These are phyloP conservation scores for Thysanoteuthis rhombus DNA, from an alignment of 2,888 invertebrate species.

Conservation along the genomic window DNA sequence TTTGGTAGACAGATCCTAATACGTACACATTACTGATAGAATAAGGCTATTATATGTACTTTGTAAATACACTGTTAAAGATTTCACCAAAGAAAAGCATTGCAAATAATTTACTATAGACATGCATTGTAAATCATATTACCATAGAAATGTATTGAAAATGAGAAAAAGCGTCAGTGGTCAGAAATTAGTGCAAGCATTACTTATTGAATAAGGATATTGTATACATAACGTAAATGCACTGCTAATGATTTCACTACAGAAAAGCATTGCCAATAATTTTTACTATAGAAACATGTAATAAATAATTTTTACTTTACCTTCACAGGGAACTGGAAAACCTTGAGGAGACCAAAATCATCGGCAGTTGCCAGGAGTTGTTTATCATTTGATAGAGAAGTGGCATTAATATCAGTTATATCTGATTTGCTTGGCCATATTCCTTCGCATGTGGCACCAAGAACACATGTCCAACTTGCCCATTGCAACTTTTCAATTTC, in stretches of 20 bases:
- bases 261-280: background rate
- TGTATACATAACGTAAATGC: background rate
- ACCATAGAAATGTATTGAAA: no score
- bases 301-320: constrained; percentile 46
- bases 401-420: constrained; percentile 69
- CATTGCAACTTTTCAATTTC: constrained; percentile 66
- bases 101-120: no score
- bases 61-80: background rate
- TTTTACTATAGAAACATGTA: background rate
- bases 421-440: constrained; percentile 69
- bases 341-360: constrained; percentile 69
- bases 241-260: background rate
- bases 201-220: no score
- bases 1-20: no score
- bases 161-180: no score
- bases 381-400: constrained; percentile 60
- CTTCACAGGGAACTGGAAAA: constrained; percentile 68
- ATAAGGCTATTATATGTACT: no score
- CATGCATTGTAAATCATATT: no score
- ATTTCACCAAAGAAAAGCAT: no score
- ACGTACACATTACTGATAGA: no score
- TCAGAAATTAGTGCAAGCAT: no score
- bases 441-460: constrained; percentile 67
- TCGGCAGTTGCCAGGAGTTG: constrained; percentile 68
- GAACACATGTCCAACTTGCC: constrained; percentile 67